Percentiles rank a stretch among this genome's conserved stretches.
Evolutionary conservation across 2,113 vertebrate genomes (phyloP).

Genomic region (Silurus glanis): DNA sequence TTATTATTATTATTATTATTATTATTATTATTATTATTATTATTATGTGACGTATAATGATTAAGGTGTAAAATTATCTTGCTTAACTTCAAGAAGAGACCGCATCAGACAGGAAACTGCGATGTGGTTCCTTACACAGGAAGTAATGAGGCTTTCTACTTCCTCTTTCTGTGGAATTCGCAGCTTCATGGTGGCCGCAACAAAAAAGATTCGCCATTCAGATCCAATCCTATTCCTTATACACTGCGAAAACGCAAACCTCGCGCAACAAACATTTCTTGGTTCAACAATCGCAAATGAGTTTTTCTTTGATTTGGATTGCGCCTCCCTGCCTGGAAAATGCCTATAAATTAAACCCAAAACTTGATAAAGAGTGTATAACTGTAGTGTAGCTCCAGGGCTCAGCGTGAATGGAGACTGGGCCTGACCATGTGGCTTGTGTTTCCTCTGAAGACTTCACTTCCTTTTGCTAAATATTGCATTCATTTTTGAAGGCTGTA

Average conservation of each 20-base stretch:
- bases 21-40: too few species aligned
- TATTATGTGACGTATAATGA: too few species aligned
- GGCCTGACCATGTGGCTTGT: slow-evolving; percentile 3
- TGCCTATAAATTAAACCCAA: neutral
- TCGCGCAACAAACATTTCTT: neutral
- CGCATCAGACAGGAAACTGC: neutral
- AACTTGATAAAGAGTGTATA: neutral
- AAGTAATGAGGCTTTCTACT: neutral
- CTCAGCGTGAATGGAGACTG: neutral
- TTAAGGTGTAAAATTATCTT: too few species aligned
- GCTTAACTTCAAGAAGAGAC: neutral
- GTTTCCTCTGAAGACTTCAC: neutral
- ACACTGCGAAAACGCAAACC: neutral
- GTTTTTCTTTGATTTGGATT: neutral
- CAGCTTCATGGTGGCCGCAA: neutral
- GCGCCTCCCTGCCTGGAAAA: neutral
- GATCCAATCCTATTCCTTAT: neutral
- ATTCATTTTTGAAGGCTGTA: neutral
- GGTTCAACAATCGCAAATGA: neutral
- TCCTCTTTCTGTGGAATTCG: slow-evolving; percentile 1
- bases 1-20: too few species aligned
- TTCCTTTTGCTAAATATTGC: slow-evolving; percentile 7
- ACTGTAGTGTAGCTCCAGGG: neutral
- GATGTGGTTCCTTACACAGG: neutral
- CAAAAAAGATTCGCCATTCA: neutral